phyloP scores from a whole-genome alignment of 2,797 vertebrate genomes.

The Australoheros facetus region DNA sequence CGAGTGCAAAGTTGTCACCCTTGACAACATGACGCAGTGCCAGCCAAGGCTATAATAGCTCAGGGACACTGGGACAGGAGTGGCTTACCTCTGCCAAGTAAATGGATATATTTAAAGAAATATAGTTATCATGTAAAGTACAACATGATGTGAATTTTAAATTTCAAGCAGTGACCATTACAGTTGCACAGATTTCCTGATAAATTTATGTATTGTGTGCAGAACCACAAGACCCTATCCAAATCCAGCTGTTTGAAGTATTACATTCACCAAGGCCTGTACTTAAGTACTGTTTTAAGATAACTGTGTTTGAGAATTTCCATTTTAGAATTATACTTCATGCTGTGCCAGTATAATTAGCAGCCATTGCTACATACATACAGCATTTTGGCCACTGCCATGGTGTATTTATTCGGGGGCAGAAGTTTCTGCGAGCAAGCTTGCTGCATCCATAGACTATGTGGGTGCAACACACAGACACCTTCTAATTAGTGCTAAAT shows the following conservation, averaged over 20 bases:
- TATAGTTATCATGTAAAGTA: neutral
- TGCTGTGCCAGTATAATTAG: neutral
- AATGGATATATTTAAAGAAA: conserved; percentile 14
- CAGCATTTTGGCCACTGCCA: neutral
- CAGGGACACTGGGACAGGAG: conserved; percentile 19
- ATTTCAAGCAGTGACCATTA: neutral
- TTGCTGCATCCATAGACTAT: neutral
- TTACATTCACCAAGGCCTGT: neutral
- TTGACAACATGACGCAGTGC: conserved; percentile 41
- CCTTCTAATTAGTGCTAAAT: too few species aligned
- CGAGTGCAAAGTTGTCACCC: conserved; percentile 39
- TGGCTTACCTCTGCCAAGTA: conserved; percentile 19
- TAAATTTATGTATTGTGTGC: neutral
- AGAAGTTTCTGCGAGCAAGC: neutral
- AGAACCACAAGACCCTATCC: neutral
- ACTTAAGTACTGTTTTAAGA: neutral
- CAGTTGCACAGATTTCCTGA: neutral
- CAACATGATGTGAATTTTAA: conserved; percentile 15
- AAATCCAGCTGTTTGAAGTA: neutral
- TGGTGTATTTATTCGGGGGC: neutral
- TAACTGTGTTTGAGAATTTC: neutral
- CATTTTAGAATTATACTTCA: neutral
- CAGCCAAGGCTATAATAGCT: conserved; percentile 36
- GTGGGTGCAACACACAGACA: neutral
- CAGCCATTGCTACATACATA: neutral